Evolutionary conservation across 2,113 vertebrate genomes (phyloP).

Genomic region (Hemiscyllium ocellatum): DNA sequence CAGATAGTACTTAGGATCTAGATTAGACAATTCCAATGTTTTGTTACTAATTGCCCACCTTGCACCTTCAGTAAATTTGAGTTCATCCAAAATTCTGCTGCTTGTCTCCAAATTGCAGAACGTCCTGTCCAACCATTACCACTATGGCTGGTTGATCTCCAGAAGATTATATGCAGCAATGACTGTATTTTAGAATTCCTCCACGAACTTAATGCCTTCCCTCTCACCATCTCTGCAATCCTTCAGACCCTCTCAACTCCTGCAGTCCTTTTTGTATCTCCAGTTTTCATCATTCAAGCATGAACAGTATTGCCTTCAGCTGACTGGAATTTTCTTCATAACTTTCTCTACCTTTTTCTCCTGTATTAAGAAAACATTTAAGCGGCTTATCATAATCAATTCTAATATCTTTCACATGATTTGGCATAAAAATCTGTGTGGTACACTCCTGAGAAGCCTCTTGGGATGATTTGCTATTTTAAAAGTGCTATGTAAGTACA

Average conservation of each 20-base stretch:
- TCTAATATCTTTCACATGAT: neutral
- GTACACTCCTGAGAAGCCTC: neutral
- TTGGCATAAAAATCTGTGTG: neutral
- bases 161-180: no score
- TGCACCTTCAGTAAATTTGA: neutral
- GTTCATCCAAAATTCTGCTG: neutral
- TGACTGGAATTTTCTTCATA: neutral
- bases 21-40: neutral
- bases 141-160: neutral
- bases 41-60: neutral
- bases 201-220: neutral
- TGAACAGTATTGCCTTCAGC: neutral
- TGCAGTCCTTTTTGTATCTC: neutral
- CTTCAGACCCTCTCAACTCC: neutral
- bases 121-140: neutral
- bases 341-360: neutral
- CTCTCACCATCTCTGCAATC: neutral
- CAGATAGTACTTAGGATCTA: neutral
- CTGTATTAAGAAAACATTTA: neutral
- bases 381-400: neutral
- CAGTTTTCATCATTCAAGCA: neutral
- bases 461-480: neutral
- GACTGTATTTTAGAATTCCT: neutral
- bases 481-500: neutral
- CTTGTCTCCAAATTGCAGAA: neutral